Evolutionary conservation across 2,113 vertebrate genomes (phyloP).

Genomic region (Bufo bufo): DNA sequence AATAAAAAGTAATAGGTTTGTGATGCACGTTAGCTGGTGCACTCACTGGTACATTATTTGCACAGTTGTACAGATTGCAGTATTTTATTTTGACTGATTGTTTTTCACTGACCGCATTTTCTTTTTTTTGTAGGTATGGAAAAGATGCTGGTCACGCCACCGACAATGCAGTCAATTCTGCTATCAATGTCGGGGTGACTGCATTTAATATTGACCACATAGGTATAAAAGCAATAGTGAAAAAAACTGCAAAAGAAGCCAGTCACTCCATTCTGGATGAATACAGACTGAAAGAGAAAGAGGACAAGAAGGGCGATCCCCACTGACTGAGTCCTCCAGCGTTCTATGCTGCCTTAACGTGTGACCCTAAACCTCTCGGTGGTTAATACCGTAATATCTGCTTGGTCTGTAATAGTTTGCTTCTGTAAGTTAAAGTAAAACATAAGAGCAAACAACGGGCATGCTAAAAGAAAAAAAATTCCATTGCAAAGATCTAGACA

Average conservation of each 20-base stretch:
- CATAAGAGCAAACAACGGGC: neutral
- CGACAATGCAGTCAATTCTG: conserved; percentile 88
- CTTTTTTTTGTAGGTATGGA: conserved; percentile 83
- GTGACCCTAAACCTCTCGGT: neutral
- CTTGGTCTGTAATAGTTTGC: neutral
- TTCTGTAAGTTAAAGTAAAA: neutral
- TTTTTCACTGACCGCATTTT: neutral
- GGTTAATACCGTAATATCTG: neutral
- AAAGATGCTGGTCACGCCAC: conserved; percentile 89
- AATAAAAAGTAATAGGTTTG: too few relatives aligned
- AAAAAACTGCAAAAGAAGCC: conserved; percentile 90
- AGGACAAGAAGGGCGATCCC: conserved; percentile 57
- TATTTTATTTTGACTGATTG: neutral
- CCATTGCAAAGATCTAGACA: neutral
- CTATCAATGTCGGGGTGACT: conserved; percentile 90
- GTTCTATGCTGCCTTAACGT: conserved; percentile 16
- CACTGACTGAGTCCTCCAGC: neutral
- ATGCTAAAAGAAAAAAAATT: neutral
- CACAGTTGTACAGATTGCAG: neutral
- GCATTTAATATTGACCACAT: conserved; percentile 95
- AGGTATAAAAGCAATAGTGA: conserved; percentile 92
- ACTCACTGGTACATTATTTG: neutral
- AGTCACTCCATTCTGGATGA: conserved; percentile 88
- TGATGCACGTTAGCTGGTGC: too few relatives aligned
- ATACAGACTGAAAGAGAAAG: conserved; percentile 79